Conservation (phyloP, 2,888 invertebrate species). For the Hypomecis atomaria region DNA sequence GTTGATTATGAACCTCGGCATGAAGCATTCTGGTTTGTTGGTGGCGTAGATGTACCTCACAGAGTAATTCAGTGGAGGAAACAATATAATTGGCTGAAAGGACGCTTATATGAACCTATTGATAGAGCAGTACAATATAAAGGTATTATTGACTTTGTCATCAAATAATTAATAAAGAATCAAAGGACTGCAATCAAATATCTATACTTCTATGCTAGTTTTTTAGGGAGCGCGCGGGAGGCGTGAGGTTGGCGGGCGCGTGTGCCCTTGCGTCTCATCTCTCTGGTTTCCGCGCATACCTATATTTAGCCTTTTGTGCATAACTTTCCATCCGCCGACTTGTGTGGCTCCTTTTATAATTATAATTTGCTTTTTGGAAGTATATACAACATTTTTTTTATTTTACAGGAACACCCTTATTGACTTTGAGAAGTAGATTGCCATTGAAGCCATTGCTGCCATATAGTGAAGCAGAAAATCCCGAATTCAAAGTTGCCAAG, state of each 20-base stretch:
- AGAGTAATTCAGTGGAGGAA: conserved; percentile 69
- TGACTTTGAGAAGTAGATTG: conserved; percentile 87
- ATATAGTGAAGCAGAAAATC: conserved; percentile 82
- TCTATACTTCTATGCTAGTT: too few species aligned
- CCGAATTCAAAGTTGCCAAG: conserved; percentile 83
- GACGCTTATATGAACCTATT: conserved; percentile 80
- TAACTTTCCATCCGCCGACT: too few species aligned
- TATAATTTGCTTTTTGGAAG: too few species aligned
- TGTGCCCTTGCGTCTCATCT: too few species aligned
- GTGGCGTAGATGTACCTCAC: conserved; percentile 87
- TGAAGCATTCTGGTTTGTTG: conserved; percentile 94
- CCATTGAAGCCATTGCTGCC: conserved; percentile 88
- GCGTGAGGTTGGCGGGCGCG: too few species aligned
- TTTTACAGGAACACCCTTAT: conserved; percentile 82
- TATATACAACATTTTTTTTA: conserved; percentile 5
- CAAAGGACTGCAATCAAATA: too few species aligned
- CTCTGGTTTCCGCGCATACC: too few species aligned
- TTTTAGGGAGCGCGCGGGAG: too few species aligned
- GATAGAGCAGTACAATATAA: conserved; percentile 89
- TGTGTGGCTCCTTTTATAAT: too few species aligned
- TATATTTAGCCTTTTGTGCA: too few species aligned
- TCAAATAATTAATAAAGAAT: too few species aligned
- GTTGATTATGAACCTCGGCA: conserved; percentile 91
- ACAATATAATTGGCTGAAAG: conserved; percentile 67
- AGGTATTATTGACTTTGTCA: conserved; percentile 64